Evolutionary conservation across 2,888 invertebrate species (phyloP).

Genomic region (Cheilosia pagana): DNA sequence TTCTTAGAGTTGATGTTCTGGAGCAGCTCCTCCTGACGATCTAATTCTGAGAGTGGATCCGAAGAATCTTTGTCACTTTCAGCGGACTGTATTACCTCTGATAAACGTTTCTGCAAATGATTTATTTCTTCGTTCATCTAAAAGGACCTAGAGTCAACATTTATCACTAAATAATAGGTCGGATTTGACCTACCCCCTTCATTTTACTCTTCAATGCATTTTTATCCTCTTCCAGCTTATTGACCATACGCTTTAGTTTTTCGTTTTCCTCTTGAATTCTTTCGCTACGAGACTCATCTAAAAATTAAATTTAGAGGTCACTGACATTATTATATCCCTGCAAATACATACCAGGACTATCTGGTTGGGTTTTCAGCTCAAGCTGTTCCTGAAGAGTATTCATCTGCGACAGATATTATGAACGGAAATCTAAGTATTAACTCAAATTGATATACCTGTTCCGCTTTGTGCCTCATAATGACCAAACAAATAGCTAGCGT

Average conservation of each 20-base stretch:
- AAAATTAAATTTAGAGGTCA: background rate
- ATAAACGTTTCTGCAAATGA: constrained; percentile 79
- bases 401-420: constrained; percentile 22
- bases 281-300: constrained; percentile 77
- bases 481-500: constrained; percentile 81
- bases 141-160: background rate
- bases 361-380: constrained; percentile 73
- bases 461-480: constrained; percentile 81
- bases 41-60: constrained; percentile 84
- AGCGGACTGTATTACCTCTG: constrained; percentile 79
- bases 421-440: background rate
- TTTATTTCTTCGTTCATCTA: constrained; percentile 81
- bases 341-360: constrained; percentile 73
- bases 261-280: constrained; percentile 81
- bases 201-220: constrained; percentile 78
- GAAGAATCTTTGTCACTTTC: constrained; percentile 84
- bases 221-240: constrained; percentile 81
- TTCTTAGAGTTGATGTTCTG: constrained; percentile 86
- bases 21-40: constrained; percentile 85
- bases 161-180: background rate
- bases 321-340: background rate
- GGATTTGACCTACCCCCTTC: constrained; percentile 78
- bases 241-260: constrained; percentile 80
- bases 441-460: constrained; percentile 76
- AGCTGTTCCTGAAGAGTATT: constrained; percentile 75